Base-by-base conservation (phyloP, 2,113 vertebrate species). In the Puffinus mauretanicus region DNA sequence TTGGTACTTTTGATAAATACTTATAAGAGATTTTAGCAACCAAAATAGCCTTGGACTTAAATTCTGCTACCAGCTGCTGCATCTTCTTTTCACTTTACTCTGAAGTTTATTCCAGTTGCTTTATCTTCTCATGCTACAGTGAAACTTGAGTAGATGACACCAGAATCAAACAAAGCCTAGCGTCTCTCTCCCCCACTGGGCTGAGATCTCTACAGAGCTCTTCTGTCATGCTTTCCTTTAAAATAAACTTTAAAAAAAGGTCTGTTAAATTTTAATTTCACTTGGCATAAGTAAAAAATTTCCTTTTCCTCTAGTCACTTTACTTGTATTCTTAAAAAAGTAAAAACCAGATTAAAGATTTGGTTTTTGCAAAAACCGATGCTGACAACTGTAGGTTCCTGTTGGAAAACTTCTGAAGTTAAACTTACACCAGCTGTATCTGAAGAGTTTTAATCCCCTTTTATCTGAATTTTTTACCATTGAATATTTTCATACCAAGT, bases 101-200 rank as follows among this genome's bases (percentile, higher is more conserved):
- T 86, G 92, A 81, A 67, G 58, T 67, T 87, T 94, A 62, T 96
- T 98, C 72, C 75, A 97, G 72, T 64, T 96, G 84, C 60, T 84
- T 91, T 87, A 91, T 88, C 67, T 92, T 96, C 52, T 97, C 93
- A 29, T 52, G 62, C 64, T 95, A 49, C 76, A 95, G 54, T 82
- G 97, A 98, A 92, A 97, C 57, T 65, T 96, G 93, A 73, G 19
- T 30, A 5, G 83, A 90, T 46, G 91, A 88, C 82, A 97, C 78
- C 72, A 94, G 58, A 81, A 95, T 91, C 64, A 96, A 95, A 88
- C 40, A 94, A 61, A 96, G 14, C 81, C 91, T 96, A 11, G 42
- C 60, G 36, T 95, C 60, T 76, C 66, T 52, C 46, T 94, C 71
- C 67, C 89, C 21, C 6, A 73, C 58, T 60, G 58, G 29, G 9